Base-by-base conservation (phyloP, 1,140 invertebrate genomes). In the Temnothorax longispinosus region DNA sequence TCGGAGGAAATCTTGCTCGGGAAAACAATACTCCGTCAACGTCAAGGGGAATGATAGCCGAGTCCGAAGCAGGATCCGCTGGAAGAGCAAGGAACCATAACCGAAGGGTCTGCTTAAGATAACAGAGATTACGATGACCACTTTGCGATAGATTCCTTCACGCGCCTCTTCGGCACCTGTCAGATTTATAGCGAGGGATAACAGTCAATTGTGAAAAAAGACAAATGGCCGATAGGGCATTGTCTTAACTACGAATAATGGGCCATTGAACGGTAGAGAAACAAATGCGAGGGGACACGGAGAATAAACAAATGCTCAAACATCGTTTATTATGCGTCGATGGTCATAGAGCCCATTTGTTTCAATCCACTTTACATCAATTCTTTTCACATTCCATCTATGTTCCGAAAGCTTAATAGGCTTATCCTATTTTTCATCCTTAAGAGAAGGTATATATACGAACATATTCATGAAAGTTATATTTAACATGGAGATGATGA, bases 61-160 rank as follows among this genome's bases (percentile, higher is more conserved):
- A 87, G 87, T 85, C 85, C 74, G 62, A 60, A 80, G 88, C 78
- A 56, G 82, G 32, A 72, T 85, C 58, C 60, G 64, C 47, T 41
- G 44, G 69, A 50, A 72, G 27, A 27, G 38, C 56, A 8, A 69
- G 71, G 64, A 38, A 35, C 72, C 60, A 88, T 88, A 85, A 90
- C 80, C 60, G 72, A 88, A 78, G 77, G 92, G 89, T 92, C 92
- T 91, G 90, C 91, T 94, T 93, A 94, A 94, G 94, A 94, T 94
- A 94, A 93, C 92, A 91, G 91, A 94, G 93, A 94, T 94, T 93
- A 92, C 90, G 87, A 78, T 89, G 85, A 89, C 93, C 90, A 89
- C 87, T 88, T 92, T 87, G 89, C 87, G 93, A 94, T 93, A 93
- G 90, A 93, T 91, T 91, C 75, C 84, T 90, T 87, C 87, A 41